Conservation (phyloP, 2,113 vertebrate genomes). For the Psammodynastes pulverulentus region DNA sequence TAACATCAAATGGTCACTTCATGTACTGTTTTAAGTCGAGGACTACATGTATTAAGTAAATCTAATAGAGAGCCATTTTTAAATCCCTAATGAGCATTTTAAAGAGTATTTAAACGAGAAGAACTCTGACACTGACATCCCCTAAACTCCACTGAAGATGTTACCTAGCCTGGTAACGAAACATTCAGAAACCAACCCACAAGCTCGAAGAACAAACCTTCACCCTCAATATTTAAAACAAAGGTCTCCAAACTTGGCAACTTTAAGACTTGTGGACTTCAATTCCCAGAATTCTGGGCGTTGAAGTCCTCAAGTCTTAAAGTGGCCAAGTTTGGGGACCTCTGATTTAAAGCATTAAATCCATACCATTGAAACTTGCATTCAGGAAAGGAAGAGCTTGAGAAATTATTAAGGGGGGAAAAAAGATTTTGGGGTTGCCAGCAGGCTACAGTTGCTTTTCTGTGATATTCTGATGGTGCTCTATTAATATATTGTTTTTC, state of each 20-base stretch:
- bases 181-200: no score
- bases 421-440: background rate
- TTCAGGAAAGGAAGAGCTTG: background rate
- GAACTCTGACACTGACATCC: no score
- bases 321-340: no score
- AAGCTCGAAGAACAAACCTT: no score
- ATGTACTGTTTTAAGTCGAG: background rate
- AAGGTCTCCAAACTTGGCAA: no score
- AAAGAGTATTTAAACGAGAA: background rate
- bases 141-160: no score
- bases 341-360: background rate
- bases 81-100: background rate
- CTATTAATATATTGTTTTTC: accelerated
- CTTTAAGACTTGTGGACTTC: no score
- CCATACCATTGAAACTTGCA: background rate
- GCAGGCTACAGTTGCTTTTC: background rate
- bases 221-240: no score
- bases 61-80: background rate
- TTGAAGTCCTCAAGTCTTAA: no score
- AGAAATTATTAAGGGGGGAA: background rate
- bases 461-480: background rate
- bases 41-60: background rate
- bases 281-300: no score
- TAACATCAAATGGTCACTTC: background rate
- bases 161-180: no score